phyloP scores from a whole-genome alignment of 2,113 vertebrate species.

The Protobothrops flavoviridis region DNA sequence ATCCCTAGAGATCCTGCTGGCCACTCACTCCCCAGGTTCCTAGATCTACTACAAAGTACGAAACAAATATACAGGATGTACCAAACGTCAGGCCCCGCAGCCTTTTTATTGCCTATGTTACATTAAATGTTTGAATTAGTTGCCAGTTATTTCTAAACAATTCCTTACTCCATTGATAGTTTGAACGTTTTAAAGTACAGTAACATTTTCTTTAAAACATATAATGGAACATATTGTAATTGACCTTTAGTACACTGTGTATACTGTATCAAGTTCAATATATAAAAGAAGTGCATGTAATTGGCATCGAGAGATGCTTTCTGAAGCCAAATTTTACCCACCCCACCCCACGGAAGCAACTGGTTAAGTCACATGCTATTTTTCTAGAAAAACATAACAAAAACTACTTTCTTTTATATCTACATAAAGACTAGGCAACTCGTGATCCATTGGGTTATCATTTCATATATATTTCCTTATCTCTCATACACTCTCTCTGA shows the following conservation, averaged over 20 bases:
- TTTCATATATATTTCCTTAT: neutral
- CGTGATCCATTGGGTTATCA: neutral
- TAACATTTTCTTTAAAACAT: neutral
- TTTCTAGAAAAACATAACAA: neutral
- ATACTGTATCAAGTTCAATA: neutral
- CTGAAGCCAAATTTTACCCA: neutral
- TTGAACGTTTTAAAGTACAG: neutral
- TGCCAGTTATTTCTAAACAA: neutral
- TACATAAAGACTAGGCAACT: neutral
- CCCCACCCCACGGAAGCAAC: neutral
- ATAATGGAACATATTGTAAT: neutral
- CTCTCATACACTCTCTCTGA: neutral
- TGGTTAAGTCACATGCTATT: neutral
- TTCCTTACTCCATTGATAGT: neutral
- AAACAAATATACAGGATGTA: neutral
- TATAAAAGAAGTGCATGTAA: neutral
- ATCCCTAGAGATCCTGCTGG: neutral
- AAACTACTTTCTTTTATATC: neutral
- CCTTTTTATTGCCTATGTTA: neutral
- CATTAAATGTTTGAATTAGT: neutral
- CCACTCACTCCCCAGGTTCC: neutral
- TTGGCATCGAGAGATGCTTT: neutral
- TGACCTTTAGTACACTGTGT: neutral
- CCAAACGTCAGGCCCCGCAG: neutral
- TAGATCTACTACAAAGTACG: neutral